phyloP scores from a whole-genome alignment of 2,797 vertebrate genomes.

The Gallinago stenura region DNA sequence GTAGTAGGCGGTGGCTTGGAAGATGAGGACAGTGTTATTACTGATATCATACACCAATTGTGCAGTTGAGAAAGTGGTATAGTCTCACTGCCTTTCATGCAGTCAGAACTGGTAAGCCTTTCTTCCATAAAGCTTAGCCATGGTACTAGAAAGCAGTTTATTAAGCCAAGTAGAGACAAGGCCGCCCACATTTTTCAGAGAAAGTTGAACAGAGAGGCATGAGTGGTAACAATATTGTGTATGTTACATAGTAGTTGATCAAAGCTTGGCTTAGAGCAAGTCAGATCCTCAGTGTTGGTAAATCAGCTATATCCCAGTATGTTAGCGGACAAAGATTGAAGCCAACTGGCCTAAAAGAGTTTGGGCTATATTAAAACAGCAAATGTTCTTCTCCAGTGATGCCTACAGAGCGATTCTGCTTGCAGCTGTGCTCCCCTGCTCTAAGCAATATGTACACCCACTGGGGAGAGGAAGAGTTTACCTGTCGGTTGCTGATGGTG shows the following conservation, averaged over 20 bases:
- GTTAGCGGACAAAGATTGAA: neutral
- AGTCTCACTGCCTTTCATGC: neutral
- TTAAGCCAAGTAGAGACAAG: neutral
- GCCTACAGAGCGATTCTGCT: neutral
- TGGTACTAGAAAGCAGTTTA: neutral
- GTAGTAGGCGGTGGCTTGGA: neutral
- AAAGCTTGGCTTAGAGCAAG: neutral
- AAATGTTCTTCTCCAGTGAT: neutral
- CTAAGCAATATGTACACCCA: neutral
- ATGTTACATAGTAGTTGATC: neutral
- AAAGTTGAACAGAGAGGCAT: neutral
- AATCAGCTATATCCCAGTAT: neutral
- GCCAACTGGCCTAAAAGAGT: neutral
- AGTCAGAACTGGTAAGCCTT: neutral
- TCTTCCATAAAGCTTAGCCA: neutral
- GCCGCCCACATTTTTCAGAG: neutral
- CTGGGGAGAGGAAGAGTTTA: slow-evolving; percentile 41
- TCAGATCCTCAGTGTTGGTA: neutral
- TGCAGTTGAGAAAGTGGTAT: neutral
- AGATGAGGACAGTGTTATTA: neutral
- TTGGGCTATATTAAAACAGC: neutral
- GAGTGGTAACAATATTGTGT: neutral
- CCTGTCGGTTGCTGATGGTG: slow-evolving; percentile 98
- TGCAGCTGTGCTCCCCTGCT: neutral
- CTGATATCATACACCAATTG: rapidly evolving